phyloP scores from a whole-genome alignment of 2,797 vertebrate genomes.

The Gambusia yucatana region DNA sequence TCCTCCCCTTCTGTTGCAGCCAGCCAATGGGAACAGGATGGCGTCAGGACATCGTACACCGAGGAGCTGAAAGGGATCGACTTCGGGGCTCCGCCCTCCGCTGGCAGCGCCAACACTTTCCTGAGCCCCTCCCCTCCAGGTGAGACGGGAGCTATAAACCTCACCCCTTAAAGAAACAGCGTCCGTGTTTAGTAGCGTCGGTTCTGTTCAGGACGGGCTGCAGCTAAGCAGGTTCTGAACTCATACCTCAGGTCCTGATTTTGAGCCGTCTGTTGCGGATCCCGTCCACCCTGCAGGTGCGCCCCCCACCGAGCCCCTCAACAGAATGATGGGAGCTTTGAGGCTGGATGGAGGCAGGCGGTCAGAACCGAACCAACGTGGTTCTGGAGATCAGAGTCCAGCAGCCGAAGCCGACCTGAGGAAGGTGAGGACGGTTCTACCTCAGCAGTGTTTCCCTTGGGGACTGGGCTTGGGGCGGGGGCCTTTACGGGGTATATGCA shows the following conservation, averaged over 20 bases:
- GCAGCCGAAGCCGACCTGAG: background rate
- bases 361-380: slow-evolving; percentile 3
- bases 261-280: background rate
- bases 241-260: background rate
- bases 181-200: background rate
- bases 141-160: slow-evolving; percentile 25
- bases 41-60: slow-evolving; percentile 65
- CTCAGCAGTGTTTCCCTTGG: too few species aligned
- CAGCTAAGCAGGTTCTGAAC: background rate
- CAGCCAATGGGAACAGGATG: slow-evolving; percentile 32
- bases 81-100: slow-evolving; percentile 57
- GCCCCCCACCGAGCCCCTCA: slow-evolving; percentile 21
- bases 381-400: background rate
- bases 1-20: slow-evolving; percentile 27
- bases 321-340: slow-evolving; percentile 33
- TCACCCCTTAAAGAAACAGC: background rate
- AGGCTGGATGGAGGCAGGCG: slow-evolving; percentile 11
- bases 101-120: slow-evolving; percentile 39
- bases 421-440: slow-evolving; percentile 25
- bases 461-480: too few species aligned
- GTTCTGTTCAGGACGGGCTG: too few species aligned
- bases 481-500: too few species aligned
- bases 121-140: slow-evolving; percentile 49
- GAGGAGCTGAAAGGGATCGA: slow-evolving; percentile 79
- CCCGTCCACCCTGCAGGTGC: slow-evolving; percentile 12